Base-by-base conservation (phyloP, 2,888 invertebrate genomes). In the Malthinus seriepunctatus region DNA sequence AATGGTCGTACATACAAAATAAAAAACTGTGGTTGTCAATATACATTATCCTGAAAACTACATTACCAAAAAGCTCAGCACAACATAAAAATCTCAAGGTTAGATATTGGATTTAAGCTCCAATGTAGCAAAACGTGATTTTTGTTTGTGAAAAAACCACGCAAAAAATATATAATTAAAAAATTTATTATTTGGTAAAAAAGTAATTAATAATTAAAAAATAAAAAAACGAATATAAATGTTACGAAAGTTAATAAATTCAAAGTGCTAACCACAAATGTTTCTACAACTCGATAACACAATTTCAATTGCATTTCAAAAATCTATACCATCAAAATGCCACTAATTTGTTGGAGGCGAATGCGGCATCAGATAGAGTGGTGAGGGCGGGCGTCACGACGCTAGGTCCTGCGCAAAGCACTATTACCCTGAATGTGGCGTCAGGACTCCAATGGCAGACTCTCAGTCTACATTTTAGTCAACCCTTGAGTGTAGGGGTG, bases 301-400 rank as follows among this genome's bases (percentile, higher is more conserved):
- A 62, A 67, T 73, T 71, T 69, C 67, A 73, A 74, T 73, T 75
- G 75, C 76, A 76, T 76, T 78, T 77, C 76, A 76, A 77, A 78
- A 78, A 78, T 78, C 78, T 73, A 78, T 78, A 78, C 76, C 77
- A 75, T 77, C 78, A 77, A 77, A 77, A 77, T 71, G 76, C 76
- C 74, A 77, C 77, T 78, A 78, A 78, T 78, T 78, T 76, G 76
- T 75, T 71, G 68, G 73, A 74, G 72, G 75, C 77, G 76, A 78
- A 76, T 77, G 76, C 77, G 77, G 75, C 75, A 71, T 69, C 73
- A 70, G 70, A 69, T 72, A 71, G 73, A 69, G 74, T 72, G 69
- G 75, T 73, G 66, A 67, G 69, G 69, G 67, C 67, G 66, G 69
- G 71, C 76, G 76, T 72, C 74, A 69, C 69, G 74, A 71, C 74